Evolutionary conservation across 1,140 invertebrate species (phyloP).

Genomic region (Caenorhabditis latens): DNA sequence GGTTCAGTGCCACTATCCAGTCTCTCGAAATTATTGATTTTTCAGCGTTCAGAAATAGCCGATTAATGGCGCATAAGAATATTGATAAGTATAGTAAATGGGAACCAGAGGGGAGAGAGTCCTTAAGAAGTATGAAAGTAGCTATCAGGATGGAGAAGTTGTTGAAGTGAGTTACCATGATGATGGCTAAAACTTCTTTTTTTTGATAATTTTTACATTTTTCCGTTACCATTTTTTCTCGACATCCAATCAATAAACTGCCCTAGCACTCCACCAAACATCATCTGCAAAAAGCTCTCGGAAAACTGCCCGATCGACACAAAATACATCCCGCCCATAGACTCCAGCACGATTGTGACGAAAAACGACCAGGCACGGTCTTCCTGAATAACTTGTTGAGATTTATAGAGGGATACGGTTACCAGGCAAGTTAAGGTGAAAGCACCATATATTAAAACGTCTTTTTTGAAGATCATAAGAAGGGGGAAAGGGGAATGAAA

Average conservation of each 20-base stretch:
- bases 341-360: not conserved
- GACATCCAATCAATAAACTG: conserved; percentile 2
- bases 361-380: conserved; percentile 22
- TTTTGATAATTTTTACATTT: not conserved
- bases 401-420: too few species aligned
- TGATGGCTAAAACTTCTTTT: conserved; percentile 14
- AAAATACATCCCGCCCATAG: not conserved
- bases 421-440: not conserved
- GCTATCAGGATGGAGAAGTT: not conserved
- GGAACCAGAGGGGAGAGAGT: not conserved
- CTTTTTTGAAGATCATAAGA: not conserved
- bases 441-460: not conserved
- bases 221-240: not conserved
- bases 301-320: conserved; percentile 17
- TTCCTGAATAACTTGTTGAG: not conserved
- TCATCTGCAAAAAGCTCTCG: not conserved
- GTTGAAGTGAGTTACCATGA: not conserved
- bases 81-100: not conserved
- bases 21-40: conserved; percentile 28
- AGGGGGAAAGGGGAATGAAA: not conserved
- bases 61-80: conserved; percentile 1
- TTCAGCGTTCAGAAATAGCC: conserved; percentile 16
- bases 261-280: not conserved
- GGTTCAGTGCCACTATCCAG: not conserved
- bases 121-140: not conserved